Evolutionary conservation across 2,888 invertebrate species (phyloP).

Genomic region (Patella caerulea): DNA sequence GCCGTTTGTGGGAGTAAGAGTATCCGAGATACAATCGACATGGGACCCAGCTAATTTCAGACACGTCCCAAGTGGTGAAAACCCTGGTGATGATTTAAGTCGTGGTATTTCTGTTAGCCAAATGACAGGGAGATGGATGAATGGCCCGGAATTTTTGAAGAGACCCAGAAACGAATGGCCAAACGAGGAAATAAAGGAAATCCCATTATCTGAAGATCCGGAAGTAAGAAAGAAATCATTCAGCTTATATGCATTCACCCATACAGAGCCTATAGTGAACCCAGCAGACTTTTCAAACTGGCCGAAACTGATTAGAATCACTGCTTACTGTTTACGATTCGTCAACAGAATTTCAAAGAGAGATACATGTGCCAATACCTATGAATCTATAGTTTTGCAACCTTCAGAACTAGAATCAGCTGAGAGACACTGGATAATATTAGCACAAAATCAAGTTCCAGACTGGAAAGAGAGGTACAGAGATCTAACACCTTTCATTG

Average conservation of each 20-base stretch:
- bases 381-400: background rate
- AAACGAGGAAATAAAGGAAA: background rate
- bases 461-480: constrained; percentile 13
- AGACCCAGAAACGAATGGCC: constrained; percentile 17
- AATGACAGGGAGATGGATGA: too few species aligned
- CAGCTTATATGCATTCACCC: background rate
- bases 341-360: background rate
- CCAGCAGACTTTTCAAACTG: constrained; percentile 10
- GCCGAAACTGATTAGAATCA: constrained; percentile 17
- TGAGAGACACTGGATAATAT: constrained; percentile 14
- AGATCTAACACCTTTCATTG: too few species aligned
- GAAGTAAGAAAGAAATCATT: background rate
- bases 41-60: too few species aligned
- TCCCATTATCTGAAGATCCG: background rate
- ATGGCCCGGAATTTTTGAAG: background rate
- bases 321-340: constrained; percentile 21
- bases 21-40: too few species aligned
- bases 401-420: constrained; percentile 6
- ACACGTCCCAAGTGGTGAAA: too few species aligned
- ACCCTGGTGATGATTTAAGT: too few species aligned
- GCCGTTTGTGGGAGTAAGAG: too few species aligned
- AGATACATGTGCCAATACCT: background rate
- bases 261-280: constrained; percentile 1
- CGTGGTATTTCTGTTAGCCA: too few species aligned
- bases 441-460: constrained; percentile 9